These are phyloP conservation scores for Copidosoma floridanum DNA, from an alignment of 1,140 invertebrate species.

Conservation along the genomic window DNA sequence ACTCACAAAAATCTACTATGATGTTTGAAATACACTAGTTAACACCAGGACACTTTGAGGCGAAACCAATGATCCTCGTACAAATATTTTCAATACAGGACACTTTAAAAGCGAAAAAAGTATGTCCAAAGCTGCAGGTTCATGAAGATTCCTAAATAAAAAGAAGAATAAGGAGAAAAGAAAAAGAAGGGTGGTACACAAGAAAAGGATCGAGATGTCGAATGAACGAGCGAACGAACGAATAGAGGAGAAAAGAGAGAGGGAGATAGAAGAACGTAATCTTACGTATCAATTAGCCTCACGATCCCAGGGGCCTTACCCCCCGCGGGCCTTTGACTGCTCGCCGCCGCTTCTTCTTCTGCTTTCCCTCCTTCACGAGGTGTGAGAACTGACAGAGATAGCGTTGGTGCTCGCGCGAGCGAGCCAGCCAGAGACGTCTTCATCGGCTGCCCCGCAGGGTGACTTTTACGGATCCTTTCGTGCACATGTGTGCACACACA, in stretches of 20 bases:
- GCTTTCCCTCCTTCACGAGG: too few species aligned
- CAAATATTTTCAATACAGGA: too few species aligned
- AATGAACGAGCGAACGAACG: slow-evolving; percentile 5
- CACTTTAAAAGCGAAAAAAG: too few species aligned
- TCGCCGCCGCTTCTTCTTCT: slow-evolving; percentile 45
- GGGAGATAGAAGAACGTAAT: slow-evolving; percentile 42
- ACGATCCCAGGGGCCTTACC: slow-evolving; percentile 54
- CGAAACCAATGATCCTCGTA: slow-evolving; percentile 32
- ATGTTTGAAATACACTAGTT: too few species aligned
- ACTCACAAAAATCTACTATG: too few species aligned
- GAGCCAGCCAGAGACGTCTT: slow-evolving; percentile 42
- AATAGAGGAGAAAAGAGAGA: not conserved
- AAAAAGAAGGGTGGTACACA: slow-evolving; percentile 5
- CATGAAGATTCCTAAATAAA: too few species aligned
- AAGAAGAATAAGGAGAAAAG: too few species aligned
- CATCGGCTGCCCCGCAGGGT: slow-evolving; percentile 33
- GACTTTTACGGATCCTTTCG: slow-evolving; percentile 11
- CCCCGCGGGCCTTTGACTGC: slow-evolving; percentile 58
- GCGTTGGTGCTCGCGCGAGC: slow-evolving; percentile 7
- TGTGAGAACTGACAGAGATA: slow-evolving; percentile 49
- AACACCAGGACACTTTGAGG: too few species aligned
- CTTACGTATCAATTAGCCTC: slow-evolving; percentile 59
- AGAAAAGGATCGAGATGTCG: slow-evolving; percentile 6
- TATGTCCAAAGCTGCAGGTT: too few species aligned
- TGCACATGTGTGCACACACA: not conserved